Conservation (phyloP, 2,113 vertebrate genomes). For the Bufo gargarizans region DNA sequence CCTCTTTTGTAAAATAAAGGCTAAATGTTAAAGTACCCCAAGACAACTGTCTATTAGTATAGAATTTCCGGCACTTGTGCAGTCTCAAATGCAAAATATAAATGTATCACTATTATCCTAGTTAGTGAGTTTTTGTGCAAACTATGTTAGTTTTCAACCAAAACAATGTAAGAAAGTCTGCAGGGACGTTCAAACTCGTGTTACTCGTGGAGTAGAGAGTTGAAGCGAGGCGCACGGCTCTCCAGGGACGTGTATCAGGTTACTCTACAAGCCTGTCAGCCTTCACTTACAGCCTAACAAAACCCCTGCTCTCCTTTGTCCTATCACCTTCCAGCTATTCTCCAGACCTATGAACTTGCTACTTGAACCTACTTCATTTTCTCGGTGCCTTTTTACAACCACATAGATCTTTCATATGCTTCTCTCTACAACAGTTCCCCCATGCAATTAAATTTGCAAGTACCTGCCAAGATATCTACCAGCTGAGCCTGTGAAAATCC, state of each 20-base stretch:
- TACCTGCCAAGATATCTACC: conserved; percentile 29
- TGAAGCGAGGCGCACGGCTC: background rate
- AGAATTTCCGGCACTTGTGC: no score
- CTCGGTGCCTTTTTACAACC: conserved; percentile 15
- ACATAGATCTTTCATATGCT: background rate
- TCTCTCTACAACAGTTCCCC: background rate
- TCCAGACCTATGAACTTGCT: conserved; percentile 9
- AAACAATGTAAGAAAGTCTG: background rate
- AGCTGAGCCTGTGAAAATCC: conserved; percentile 25
- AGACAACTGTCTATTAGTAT: no score
- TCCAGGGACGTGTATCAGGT: conserved; percentile 25
- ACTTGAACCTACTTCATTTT: background rate
- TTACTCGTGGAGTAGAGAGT: background rate
- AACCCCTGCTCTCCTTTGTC: background rate
- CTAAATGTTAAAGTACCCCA: no score
- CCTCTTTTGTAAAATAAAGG: no score
- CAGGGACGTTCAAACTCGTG: background rate
- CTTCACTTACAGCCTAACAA: conserved; percentile 12
- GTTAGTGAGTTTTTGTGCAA: background rate
- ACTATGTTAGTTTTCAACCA: background rate
- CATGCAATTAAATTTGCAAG: background rate
- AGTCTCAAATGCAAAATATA: background rate
- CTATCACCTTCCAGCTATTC: conserved; percentile 6
- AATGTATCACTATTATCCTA: background rate
- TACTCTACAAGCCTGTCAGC: conserved; percentile 36